phyloP scores from a whole-genome alignment of 2,888 invertebrate genomes.

The Griposia aprilina region DNA sequence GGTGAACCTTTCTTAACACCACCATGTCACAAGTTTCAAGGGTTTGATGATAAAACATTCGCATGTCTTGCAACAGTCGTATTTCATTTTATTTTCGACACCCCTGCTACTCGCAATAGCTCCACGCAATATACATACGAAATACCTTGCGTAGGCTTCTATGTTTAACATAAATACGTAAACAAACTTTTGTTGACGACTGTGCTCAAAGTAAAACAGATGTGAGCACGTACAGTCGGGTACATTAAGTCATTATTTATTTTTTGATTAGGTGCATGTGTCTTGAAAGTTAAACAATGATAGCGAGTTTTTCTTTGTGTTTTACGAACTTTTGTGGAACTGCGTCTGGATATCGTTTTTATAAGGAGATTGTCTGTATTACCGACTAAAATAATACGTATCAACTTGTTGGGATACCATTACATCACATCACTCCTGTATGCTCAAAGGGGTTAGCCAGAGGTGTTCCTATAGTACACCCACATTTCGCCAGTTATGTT shows the following conservation, averaged over 20 bases:
- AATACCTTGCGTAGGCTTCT: conserved; percentile 50
- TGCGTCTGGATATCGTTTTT: neutral
- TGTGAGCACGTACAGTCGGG: conserved; percentile 38
- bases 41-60: neutral
- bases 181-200: conserved; percentile 47
- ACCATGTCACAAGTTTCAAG: neutral
- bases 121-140: conserved; percentile 53
- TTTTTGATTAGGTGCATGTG: conserved; percentile 35
- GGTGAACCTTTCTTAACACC: too few species aligned
- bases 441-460: too few species aligned
- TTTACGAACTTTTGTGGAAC: neutral
- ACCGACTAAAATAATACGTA: neutral
- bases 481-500: too few species aligned
- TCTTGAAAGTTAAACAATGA: conserved; percentile 12
- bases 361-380: neutral
- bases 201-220: conserved; percentile 40
- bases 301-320: neutral
- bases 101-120: conserved; percentile 39
- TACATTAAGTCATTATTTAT: conserved; percentile 32
- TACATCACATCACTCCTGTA: too few species aligned
- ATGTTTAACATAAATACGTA: conserved; percentile 60
- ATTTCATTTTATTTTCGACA: conserved; percentile 19
- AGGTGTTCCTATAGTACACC: too few species aligned
- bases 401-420: neutral
- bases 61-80: too few species aligned